Evolutionary conservation across 2,888 invertebrate species (phyloP), one percentile per base, ranked within the genome.

Genomic region (Apantesis nais): DNA sequence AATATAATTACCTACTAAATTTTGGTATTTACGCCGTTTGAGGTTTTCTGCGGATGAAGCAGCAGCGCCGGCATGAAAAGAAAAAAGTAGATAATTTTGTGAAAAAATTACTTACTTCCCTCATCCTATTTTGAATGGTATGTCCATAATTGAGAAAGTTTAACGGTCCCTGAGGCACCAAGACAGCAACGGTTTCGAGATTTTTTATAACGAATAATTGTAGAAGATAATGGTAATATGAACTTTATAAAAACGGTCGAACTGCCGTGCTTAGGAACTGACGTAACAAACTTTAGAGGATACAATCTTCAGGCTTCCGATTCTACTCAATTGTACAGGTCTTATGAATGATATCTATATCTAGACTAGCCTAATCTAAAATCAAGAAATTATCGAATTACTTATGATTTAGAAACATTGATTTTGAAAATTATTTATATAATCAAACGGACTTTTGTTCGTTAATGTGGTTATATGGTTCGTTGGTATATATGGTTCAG

Each of bases 121-220:
- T 63, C 25, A 39, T 41, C 62, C 41, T 62, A 62, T 62, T 62
- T 62, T 37, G 22, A 37, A 34, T 31, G 31, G 61, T 37, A 34
- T 62, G n/a, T 61, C 34, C 34, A 34, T n/a, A 37, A 62, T 62
- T 22, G 37, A 34, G 61, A 62, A 34, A 62, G 61, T 62, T 62
- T 37, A 62, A 62, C 37, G 61, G 31, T 62, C 61, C n/a, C 37
- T 22, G 22, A 62, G 37, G 37, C 34, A 62, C n/a, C 5, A 62
- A 62, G 61, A 37, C 37, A 37, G 34, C 9, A 34, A 37, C 61
- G n/a, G 11, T 11, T 12, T 22, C 61, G 31, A 62, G 8, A 7
- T 62, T 62, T 34, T 37, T 37, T n/a, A 37, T 16, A 29, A 8
- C 1, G 14, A 58, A 58, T 58, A 29, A 11, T 29, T 55, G 29